phyloP scores from a whole-genome alignment of 2,888 invertebrate genomes.

The Lissonota sp. region DNA sequence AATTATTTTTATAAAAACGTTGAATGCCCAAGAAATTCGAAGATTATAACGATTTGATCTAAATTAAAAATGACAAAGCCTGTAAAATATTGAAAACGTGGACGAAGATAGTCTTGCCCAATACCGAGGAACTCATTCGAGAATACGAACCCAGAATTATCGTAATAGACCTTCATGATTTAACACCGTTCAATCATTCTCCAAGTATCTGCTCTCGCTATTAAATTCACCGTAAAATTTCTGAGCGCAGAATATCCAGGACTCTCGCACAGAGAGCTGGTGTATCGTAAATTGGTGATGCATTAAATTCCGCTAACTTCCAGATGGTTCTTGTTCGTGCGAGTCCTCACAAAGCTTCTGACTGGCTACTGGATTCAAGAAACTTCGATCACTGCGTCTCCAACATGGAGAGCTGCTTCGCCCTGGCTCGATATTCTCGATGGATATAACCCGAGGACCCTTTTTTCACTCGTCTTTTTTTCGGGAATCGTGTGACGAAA shows the following conservation, averaged over 20 bases:
- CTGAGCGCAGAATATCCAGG: background rate
- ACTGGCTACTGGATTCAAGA: slow-evolving; percentile 25
- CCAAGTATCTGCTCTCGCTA: no score
- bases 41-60: no score
- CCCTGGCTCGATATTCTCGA: background rate
- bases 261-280: background rate
- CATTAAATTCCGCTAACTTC: slow-evolving; percentile 3
- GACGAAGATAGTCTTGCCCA: no score
- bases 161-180: no score
- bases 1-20: no score
- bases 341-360: slow-evolving; percentile 7
- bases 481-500: slow-evolving; percentile 2
- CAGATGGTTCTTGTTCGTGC: slow-evolving; percentile 10
- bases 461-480: background rate
- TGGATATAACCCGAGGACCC: background rate
- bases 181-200: no score
- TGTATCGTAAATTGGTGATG: slow-evolving; percentile 4
- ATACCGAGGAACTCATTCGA: no score
- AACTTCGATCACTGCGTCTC: slow-evolving; percentile 23
- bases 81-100: no score
- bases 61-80: no score
- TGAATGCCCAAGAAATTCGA: no score
- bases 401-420: background rate
- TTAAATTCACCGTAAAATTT: background rate
- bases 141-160: no score